Percentiles rank a stretch among this genome's conserved stretches.
Evolutionary conservation across 2,888 invertebrate species (phyloP).

Genomic region (Drosophila testacea): DNA sequence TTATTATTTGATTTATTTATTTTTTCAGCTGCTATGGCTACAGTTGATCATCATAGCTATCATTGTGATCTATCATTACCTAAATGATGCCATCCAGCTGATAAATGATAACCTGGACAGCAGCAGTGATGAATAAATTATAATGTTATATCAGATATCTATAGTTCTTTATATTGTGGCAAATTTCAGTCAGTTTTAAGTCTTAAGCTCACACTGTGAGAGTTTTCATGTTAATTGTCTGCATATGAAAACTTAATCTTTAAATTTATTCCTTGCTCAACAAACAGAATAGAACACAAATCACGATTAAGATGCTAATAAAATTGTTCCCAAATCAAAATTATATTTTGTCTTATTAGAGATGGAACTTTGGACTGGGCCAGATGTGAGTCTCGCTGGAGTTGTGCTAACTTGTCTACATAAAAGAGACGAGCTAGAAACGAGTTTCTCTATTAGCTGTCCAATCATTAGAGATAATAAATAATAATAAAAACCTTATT

Average conservation of each 20-base stretch:
- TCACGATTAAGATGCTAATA: slow-evolving; percentile 82
- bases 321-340: slow-evolving; percentile 82
- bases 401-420: background rate
- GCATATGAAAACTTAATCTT: slow-evolving; percentile 71
- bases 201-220: slow-evolving; percentile 3
- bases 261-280: slow-evolving; percentile 69
- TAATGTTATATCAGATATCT: background rate
- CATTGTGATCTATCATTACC: slow-evolving; percentile 44
- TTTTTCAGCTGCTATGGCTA: slow-evolving; percentile 42
- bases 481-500: background rate
- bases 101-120: slow-evolving; percentile 59
- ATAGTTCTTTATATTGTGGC: background rate
- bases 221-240: slow-evolving; percentile 55
- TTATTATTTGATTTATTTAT: background rate
- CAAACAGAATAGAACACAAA: slow-evolving; percentile 65
- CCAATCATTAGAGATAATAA: too few species aligned
- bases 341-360: slow-evolving; percentile 62
- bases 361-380: slow-evolving; percentile 30
- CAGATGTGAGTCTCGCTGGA: background rate
- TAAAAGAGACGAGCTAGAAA: background rate
- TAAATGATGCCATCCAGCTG: slow-evolving; percentile 51
- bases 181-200: slow-evolving; percentile 2
- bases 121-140: slow-evolving; percentile 36
- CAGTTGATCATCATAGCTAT: slow-evolving; percentile 49
- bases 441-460: background rate